Evolutionary conservation across 1,140 invertebrate genomes (phyloP).

Genomic region (Wiebesia pumilae): DNA sequence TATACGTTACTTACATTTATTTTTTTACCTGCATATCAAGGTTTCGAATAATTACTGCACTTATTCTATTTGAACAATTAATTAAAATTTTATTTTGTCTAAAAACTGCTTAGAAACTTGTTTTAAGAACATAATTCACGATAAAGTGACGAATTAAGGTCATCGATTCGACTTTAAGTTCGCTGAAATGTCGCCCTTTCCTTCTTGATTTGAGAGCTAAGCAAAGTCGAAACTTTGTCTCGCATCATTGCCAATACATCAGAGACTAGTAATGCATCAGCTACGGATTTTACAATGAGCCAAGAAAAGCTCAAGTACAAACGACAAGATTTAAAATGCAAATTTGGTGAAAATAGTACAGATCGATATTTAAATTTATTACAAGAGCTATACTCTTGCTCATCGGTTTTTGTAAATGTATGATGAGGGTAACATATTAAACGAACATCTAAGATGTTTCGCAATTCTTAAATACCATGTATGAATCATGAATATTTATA

Average conservation of each 20-base stretch:
- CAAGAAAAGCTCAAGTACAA: neutral
- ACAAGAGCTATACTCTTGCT: neutral
- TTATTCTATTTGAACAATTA: too few relatives aligned
- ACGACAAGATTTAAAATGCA: conserved; percentile 13
- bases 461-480: too few relatives aligned
- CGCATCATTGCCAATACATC: conserved; percentile 66
- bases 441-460: neutral
- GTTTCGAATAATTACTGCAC: too few relatives aligned
- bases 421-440: neutral
- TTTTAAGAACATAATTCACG: too few relatives aligned
- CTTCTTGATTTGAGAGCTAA: conserved; percentile 48
- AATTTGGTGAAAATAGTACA: neutral
- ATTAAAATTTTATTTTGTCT: too few relatives aligned
- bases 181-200: conserved; percentile 28
- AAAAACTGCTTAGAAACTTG: too few relatives aligned
- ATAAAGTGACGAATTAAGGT: conserved; percentile 10
- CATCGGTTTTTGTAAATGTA: neutral
- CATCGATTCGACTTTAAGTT: conserved; percentile 38
- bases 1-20: too few relatives aligned
- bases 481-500: too few relatives aligned
- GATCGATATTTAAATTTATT: neutral
- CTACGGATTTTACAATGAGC: neutral
- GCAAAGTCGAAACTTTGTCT: conserved; percentile 71
- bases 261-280: conserved; percentile 46
- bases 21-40: too few relatives aligned